Base-by-base conservation (phyloP, 1,140 invertebrate species). In the Drosophila teissieri region DNA sequence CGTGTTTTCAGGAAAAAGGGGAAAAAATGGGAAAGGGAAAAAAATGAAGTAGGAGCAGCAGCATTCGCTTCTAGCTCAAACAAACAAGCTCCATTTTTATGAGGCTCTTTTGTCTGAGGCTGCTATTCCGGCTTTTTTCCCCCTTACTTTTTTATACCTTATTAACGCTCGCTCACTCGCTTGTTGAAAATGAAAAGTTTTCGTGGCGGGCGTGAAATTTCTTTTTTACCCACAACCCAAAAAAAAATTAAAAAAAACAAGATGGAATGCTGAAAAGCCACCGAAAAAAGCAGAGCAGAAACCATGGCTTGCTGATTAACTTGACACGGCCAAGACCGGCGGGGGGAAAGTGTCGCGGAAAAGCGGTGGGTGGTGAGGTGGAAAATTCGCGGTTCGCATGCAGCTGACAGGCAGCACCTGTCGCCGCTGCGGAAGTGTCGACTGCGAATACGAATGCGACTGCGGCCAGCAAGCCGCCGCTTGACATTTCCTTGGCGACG, bases 61-160 rank as follows among this genome's bases (percentile, higher is more conserved):
- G 63, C n/a, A n/a, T n/a, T 39, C 45, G 45, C 48, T 45, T 54
- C 58, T 52, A 65, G 76, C 77, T 75, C 74, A 81, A 73, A 79
- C 79, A 82, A 89, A 88, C 84, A 80, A 74, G 75, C 76, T 73
- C 60, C 83, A 83, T 83, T 89, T 86, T 83, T 83, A 79, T 88
- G 70, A 58, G 67, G 54, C 49, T 58, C 64, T 76, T 83, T 88
- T 86, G 64, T 85, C 52, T 49, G 46, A 63, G 17, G 24, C 24
- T 42, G 31, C 62, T 74, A 11, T 69, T 73, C 48, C 58, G 46
- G 39, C 24, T 27, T 46, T 73, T 48, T 31, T 24, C 10, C 36
- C 36, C 51, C 19, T 8, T 17, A 10, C 15, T 52, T 55, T 73
- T 78, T 78, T 83, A 79, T 74, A 83, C 83, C 84, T 86, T 88